Percentiles rank a stretch among this genome's conserved stretches.
These are phyloP conservation scores for Acipenser transmontanus DNA, from an alignment of 2,797 vertebrate genomes.

Conservation along the genomic window DNA sequence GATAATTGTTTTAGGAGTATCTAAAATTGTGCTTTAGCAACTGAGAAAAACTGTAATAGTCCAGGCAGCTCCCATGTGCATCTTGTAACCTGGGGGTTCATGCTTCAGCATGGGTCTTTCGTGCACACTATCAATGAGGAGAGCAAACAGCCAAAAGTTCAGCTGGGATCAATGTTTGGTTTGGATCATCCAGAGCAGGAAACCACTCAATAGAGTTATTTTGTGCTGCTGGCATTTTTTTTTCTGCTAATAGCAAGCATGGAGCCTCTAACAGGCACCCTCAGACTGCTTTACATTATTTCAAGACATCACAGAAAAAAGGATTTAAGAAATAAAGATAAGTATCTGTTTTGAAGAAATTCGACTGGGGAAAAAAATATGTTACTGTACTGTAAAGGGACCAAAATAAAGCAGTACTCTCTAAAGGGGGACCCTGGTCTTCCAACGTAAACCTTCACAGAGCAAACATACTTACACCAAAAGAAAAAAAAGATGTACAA, in stretches of 20 bases:
- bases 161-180: conserved; percentile 62
- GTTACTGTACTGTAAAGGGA: no score
- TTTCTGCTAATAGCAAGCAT: conserved; percentile 34
- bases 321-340: conserved; percentile 18
- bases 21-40: no score
- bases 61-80: conserved; percentile 23
- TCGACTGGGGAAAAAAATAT: no score
- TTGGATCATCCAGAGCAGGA: conserved; percentile 42
- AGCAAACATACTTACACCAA: no score
- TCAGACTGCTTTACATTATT: conserved; percentile 66
- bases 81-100: conserved; percentile 24
- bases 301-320: conserved; percentile 65
- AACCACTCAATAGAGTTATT: conserved; percentile 24
- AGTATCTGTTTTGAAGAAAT: conserved; percentile 6
- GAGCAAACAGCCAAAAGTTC: conserved; percentile 31
- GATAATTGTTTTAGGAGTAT: no score
- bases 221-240: conserved; percentile 44
- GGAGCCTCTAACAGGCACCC: conserved; percentile 19
- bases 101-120: conserved; percentile 22
- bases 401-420: no score
- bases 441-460: no score
- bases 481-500: no score
- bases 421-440: no score
- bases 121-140: conserved; percentile 38
- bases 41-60: conserved; percentile 5